Evolutionary conservation across 2,888 invertebrate genomes (phyloP).

Genomic region (Chalcis sispes): DNA sequence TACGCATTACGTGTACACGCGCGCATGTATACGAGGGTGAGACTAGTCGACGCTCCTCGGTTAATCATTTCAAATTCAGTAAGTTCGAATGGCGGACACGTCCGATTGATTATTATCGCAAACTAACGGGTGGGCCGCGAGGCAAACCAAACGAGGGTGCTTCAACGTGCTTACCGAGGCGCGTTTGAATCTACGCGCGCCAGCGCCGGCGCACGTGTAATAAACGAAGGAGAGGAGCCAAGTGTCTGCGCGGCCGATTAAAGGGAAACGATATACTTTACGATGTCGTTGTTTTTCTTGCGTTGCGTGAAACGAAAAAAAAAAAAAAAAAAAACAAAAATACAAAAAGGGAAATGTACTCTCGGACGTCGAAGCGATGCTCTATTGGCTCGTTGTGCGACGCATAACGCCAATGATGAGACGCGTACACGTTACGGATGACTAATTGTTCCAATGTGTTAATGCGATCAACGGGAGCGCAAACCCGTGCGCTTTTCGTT

Average conservation of each 20-base stretch:
- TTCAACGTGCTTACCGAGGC: constrained; percentile 34
- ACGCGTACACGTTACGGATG: too few species aligned
- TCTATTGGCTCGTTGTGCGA: neutral
- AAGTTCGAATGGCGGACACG: constrained; percentile 70
- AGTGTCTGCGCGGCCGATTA: neutral
- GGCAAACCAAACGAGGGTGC: constrained; percentile 69
- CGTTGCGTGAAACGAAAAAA: too few species aligned
- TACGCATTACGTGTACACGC: neutral
- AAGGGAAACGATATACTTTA: too few species aligned
- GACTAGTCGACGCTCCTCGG: constrained; percentile 23
- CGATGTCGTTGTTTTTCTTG: too few species aligned
- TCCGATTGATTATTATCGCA: constrained; percentile 74
- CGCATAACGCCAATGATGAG: too few species aligned
- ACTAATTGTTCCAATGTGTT: too few species aligned
- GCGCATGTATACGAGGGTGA: neutral
- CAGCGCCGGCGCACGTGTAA: neutral
- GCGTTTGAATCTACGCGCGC: too few species aligned
- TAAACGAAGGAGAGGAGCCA: neutral
- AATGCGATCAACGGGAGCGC: too few species aligned
- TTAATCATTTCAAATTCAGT: constrained; percentile 74
- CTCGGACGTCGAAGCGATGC: too few species aligned
- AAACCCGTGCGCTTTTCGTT: too few species aligned
- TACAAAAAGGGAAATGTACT: neutral
- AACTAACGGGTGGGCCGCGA: constrained; percentile 52
- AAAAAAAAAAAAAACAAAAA: too few species aligned